These are phyloP conservation scores for Oligia latruncula DNA, from an alignment of 2,888 invertebrate genomes.

Conservation along the genomic window DNA sequence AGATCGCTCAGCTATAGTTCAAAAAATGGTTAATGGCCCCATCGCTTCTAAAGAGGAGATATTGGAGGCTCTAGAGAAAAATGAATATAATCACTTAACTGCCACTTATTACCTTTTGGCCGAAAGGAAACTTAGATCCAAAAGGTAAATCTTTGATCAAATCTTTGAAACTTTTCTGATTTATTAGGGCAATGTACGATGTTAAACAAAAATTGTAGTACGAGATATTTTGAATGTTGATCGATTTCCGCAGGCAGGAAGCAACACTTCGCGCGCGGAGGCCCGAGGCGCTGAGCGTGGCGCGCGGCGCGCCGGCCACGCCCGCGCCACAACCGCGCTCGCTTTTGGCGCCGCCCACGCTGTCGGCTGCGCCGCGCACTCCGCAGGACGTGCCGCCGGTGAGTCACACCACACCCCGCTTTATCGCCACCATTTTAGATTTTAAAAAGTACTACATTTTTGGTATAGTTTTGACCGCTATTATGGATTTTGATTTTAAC, in stretches of 20 bases:
- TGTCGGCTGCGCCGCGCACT: slow-evolving; percentile 90
- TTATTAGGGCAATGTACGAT: not conserved
- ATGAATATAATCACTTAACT: slow-evolving; percentile 99
- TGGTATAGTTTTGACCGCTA: not conserved
- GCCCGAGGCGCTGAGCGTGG: slow-evolving; percentile 60
- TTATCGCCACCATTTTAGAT: not conserved
- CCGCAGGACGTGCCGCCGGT: slow-evolving; percentile 93
- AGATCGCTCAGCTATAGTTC: slow-evolving; percentile 97
- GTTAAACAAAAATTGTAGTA: not conserved
- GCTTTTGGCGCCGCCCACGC: slow-evolving; percentile 84
- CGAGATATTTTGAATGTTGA: not conserved
- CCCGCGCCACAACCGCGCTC: slow-evolving; percentile 72
- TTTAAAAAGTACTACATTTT: not conserved
- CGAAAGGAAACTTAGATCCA: slow-evolving; percentile 96
- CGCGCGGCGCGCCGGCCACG: slow-evolving; percentile 66
- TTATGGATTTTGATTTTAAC: not conserved
- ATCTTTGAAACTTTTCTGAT: not conserved
- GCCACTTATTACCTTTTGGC: slow-evolving; percentile 99
- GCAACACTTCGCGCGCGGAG: slow-evolving; percentile 50
- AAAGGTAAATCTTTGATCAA: slow-evolving; percentile 86
- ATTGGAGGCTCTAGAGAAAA: slow-evolving; percentile 97
- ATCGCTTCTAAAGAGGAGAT: slow-evolving; percentile 99
- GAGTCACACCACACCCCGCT: slow-evolving; percentile 48
- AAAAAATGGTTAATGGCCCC: slow-evolving; percentile 98
- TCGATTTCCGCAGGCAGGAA: slow-evolving; percentile 51